Base-by-base conservation (phyloP, 92 coral and sea anemone genomes). In the Bergia puertoricense region DNA sequence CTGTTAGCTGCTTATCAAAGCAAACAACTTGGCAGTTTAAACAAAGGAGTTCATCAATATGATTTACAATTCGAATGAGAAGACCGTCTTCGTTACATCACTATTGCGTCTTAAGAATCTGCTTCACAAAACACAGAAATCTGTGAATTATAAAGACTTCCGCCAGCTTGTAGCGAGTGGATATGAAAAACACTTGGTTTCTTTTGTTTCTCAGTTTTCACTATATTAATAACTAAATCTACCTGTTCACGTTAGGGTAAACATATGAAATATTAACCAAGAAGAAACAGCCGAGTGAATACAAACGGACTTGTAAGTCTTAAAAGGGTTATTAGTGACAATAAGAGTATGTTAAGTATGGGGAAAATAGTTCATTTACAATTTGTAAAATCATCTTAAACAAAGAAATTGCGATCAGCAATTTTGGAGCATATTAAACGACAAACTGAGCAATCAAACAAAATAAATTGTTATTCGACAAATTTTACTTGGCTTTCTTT, bases 11-110 rank as follows among this genome's bases (percentile, higher is more conserved):
- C 79, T 71, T 5, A 71, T 36, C 67, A 84, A 84, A 71, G 45
- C 77, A 71, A 84, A 84, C 45, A 84, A 46, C 51, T 75, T 84
- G 87, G 79, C 87, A 84, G 79, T 84, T 84, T 45, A 84, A 71
- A 84, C 87, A 84, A 84, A 71, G 77, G 4, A 8, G 23, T 84
- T 50, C 45, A 46, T 84, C 37, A 50, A 46, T 8, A 15, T 4
- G 44, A 69, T 71, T 10, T n/a, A 46, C 6, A 66, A 67, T 43
- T 79, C 82, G 66, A 22, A 43, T 79, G 65, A 45, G 20, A 6
- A 14, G 16, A 37, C 54, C 18, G 14, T 30, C 51, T 18, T 22
- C 40, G 71, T 81, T 59, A 40, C 73, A 20, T 22, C 38, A 39
- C 76, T 16, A 45, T 8, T 42, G 30, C 11, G 8, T 76, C 15